Evolutionary conservation across 1,140 invertebrate species (phyloP).

Genomic region (Choristoneura fumiferana): DNA sequence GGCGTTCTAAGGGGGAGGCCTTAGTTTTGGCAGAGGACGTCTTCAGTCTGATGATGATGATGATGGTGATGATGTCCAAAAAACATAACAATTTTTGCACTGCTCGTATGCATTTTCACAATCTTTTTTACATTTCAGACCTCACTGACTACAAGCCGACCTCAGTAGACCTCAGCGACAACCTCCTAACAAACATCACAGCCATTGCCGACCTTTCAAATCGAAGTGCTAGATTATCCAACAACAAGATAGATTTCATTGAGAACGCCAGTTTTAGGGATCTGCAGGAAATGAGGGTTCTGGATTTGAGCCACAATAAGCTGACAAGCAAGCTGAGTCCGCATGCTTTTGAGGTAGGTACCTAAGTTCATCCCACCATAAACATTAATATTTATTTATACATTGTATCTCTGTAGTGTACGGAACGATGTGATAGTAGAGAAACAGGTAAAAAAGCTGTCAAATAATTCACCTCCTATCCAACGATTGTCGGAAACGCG

Average conservation of each 20-base stretch:
- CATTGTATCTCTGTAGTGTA: too few relatives aligned
- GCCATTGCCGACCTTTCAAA: constrained; percentile 51
- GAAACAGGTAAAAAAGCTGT: too few relatives aligned
- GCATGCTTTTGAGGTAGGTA: constrained; percentile 83
- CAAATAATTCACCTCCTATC: too few relatives aligned
- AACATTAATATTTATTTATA: too few relatives aligned
- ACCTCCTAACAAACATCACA: constrained; percentile 62
- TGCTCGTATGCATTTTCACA: background rate
- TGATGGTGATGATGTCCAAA: too few relatives aligned
- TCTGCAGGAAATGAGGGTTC: constrained; percentile 79
- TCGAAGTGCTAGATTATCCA: constrained; percentile 64
- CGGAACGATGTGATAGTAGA: too few relatives aligned
- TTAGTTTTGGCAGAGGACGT: too few relatives aligned
- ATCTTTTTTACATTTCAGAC: constrained; percentile 37
- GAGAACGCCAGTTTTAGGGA: constrained; percentile 81
- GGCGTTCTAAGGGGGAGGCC: too few relatives aligned
- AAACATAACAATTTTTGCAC: too few relatives aligned
- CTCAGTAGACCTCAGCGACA: constrained; percentile 71
- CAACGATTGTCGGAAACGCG: too few relatives aligned
- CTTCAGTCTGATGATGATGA: too few relatives aligned
- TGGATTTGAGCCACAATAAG: constrained; percentile 86
- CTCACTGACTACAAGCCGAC: constrained; percentile 66
- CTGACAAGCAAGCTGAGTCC: constrained; percentile 80
- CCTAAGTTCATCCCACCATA: too few relatives aligned
- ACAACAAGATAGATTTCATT: constrained; percentile 81